phyloP scores from a whole-genome alignment of 2,888 invertebrate species.

The Polyommatus iphigenia region DNA sequence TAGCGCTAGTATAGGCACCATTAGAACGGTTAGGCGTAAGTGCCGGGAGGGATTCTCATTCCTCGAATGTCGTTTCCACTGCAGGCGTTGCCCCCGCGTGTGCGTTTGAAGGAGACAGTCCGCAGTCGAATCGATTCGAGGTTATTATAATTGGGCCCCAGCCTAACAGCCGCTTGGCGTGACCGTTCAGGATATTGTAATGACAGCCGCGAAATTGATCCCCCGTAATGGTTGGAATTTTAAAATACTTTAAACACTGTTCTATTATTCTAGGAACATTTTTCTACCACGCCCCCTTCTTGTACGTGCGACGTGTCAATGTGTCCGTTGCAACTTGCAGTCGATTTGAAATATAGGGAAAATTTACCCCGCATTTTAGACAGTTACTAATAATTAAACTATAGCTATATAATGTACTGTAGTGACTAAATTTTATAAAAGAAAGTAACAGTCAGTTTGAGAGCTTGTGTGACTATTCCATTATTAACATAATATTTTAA shows the following conservation, averaged over 20 bases:
- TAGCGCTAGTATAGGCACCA: slow-evolving; percentile 33
- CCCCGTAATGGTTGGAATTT: slow-evolving; percentile 30
- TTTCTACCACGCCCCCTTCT: background rate
- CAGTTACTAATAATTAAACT: too few species aligned
- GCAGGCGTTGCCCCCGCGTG: background rate
- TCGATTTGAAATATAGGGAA: background rate
- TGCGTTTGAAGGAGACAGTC: background rate
- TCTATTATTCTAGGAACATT: slow-evolving; percentile 23
- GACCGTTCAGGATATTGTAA: slow-evolving; percentile 33
- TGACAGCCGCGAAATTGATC: slow-evolving; percentile 33
- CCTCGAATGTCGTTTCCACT: background rate
- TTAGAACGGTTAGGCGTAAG: slow-evolving; percentile 35
- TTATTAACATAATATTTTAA: background rate
- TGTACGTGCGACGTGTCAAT: background rate
- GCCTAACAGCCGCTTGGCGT: slow-evolving; percentile 36
- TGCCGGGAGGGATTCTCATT: slow-evolving; percentile 11
- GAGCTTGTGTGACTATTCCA: background rate
- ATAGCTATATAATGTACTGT: too few species aligned
- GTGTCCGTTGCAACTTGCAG: background rate
- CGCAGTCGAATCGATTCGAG: background rate
- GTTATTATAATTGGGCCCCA: background rate
- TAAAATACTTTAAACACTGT: slow-evolving; percentile 27
- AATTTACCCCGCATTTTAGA: background rate
- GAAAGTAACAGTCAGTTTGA: background rate
- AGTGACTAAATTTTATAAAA: background rate